Evolutionary conservation across 2,113 vertebrate species (phyloP).

Genomic region (Condylura cristata): DNA sequence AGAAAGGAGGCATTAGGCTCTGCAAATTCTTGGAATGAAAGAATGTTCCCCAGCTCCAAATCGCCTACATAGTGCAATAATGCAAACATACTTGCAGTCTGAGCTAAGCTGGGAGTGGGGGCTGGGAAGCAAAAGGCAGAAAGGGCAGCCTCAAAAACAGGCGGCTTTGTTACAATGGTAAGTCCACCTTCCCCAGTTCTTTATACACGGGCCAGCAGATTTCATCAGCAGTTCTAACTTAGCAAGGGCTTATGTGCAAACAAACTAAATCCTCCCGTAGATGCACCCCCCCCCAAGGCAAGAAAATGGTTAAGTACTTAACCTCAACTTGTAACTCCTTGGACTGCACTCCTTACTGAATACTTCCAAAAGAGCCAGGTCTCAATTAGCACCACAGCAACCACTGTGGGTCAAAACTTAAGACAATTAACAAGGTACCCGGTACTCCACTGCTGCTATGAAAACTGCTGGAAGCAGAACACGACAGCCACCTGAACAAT

Average conservation of each 20-base stretch:
- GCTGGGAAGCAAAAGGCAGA: constrained; percentile 11
- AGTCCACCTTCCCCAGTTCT: neutral
- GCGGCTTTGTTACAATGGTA: constrained; percentile 3
- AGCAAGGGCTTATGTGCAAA: neutral
- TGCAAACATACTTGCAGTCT: constrained; percentile 61
- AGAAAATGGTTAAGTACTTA: neutral
- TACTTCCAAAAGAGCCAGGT: neutral
- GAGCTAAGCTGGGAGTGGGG: constrained; percentile 24
- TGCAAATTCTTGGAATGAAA: constrained; percentile 65
- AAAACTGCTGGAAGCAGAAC: neutral
- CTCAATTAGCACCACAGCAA: neutral
- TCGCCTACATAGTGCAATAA: constrained; percentile 65
- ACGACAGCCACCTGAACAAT: neutral
- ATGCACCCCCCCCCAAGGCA: neutral
- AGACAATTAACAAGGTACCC: neutral
- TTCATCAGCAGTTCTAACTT: neutral
- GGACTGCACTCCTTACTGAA: neutral
- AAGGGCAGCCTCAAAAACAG: constrained; percentile 43
- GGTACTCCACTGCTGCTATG: neutral
- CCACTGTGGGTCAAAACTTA: neutral
- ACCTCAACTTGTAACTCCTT: neutral
- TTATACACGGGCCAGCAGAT: neutral
- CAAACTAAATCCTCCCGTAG: neutral
- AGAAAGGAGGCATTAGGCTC: constrained; percentile 4
- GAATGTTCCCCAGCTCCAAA: constrained; percentile 62